Evolutionary conservation across 2,888 invertebrate genomes (phyloP), one percentile per base, ranked within the genome.

Genomic region (Drosophila nr. medialis): DNA sequence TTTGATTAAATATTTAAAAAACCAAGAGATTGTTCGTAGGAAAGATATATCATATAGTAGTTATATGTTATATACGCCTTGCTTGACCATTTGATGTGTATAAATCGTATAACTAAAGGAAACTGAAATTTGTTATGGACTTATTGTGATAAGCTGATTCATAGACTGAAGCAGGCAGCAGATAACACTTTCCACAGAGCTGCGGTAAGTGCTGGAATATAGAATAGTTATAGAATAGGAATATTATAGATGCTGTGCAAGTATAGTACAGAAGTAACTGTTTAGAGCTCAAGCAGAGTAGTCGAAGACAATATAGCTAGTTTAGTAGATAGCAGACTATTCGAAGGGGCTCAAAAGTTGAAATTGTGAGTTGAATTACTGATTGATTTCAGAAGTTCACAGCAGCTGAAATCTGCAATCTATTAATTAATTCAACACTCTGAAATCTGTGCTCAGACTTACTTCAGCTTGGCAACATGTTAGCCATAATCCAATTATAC

Each of bases 401-500:
- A 36, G 15, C 36, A 45, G 42, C 42, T 21, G 8, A 45, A 45
- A 45, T 45, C 13, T 13, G 21, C 21, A 21, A 21, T 45, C 21
- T 2, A 24, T 24, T 45, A 24, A 24, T 45, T 24, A 45, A 15
- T 45, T 45, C 45, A 45, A 45, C 45, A 45, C 45, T 45, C 15
- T 45, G 15, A 15, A 45, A 8, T 45, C 45, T 45, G 8, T 24
- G 24, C 45, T 15, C 45, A 15, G 45, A 45, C 8, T 24, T 15
- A 24, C 4, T 24, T 8, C 24, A 18, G 5, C 27, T 49, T 18
- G 5, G 49, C 5, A 49, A 49, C 6, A 60, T 34, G n/a, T 32
- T 49, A 10, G 40, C 8, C 24, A 13, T 64, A 56, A 65, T 50
- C 40, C 32, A 32, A 6, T 64, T 27, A 49, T 48, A 21, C n/a